Evolutionary conservation across 2,113 vertebrate genomes (phyloP).

Genomic region (Platichthys stellatus): DNA sequence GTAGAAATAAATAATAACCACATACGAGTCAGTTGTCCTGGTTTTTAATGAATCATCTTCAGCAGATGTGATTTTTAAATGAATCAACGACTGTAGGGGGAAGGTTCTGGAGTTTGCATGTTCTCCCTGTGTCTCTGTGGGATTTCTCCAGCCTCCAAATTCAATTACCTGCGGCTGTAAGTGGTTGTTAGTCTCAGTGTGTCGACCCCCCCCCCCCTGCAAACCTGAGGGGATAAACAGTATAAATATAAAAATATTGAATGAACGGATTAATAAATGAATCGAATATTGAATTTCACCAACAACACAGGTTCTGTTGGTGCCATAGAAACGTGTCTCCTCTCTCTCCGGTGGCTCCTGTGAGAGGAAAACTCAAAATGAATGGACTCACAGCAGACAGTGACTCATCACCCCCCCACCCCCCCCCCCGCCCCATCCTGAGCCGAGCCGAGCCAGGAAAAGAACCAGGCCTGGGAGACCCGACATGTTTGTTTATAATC

Average conservation of each 20-base stretch:
- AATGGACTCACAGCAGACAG: slow-evolving; percentile 37
- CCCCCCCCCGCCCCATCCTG: neutral
- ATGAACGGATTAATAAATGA: too few relatives aligned
- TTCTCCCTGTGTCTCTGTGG: too few relatives aligned
- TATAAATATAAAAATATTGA: too few relatives aligned
- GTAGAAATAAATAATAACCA: slow-evolving; percentile 77
- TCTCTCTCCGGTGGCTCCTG: neutral
- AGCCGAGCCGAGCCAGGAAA: slow-evolving; percentile 14
- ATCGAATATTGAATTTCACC: neutral
- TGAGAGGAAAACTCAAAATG: slow-evolving; percentile 44
- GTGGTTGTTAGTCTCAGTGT: too few relatives aligned
- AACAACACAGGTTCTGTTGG: neutral
- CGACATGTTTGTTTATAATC: slow-evolving; percentile 29
- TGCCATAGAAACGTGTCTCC: neutral
- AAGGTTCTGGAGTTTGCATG: too few relatives aligned
- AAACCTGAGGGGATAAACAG: too few relatives aligned
- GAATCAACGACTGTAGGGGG: too few relatives aligned
- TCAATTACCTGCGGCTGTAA: too few relatives aligned
- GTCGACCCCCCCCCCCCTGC: too few relatives aligned
- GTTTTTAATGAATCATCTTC: neutral
- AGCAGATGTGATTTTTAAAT: too few relatives aligned
- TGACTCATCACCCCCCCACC: slow-evolving; percentile 51
- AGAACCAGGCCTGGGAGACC: slow-evolving; percentile 25
- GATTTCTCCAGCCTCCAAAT: too few relatives aligned
- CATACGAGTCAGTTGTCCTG: slow-evolving; percentile 5